Evolutionary conservation across 2,797 vertebrate genomes (phyloP).

Genomic region (Rhadinocentrus ornatus): DNA sequence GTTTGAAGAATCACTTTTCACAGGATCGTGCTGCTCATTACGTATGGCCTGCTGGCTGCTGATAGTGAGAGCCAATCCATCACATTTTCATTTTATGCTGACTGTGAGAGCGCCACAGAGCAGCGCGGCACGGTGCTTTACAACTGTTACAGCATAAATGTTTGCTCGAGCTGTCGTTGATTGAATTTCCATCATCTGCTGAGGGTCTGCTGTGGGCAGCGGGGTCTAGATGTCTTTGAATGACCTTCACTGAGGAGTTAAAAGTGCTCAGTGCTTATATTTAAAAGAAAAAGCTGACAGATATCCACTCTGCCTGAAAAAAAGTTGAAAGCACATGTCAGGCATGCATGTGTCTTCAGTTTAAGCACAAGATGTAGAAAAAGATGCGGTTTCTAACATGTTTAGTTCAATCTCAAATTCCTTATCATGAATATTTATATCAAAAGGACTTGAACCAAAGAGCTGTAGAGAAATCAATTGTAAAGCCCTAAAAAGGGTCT

Average conservation of each 20-base stretch:
- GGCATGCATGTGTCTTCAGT: conserved; percentile 3
- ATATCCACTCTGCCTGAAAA: background rate
- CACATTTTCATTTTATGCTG: conserved; percentile 54
- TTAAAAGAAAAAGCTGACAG: background rate
- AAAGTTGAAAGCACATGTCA: background rate
- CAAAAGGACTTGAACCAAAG: background rate
- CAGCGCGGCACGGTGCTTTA: conserved; percentile 12
- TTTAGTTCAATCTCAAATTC: background rate
- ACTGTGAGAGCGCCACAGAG: conserved; percentile 17
- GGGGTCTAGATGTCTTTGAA: conserved; percentile 26
- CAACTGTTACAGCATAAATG: conserved; percentile 55
- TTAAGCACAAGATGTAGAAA: background rate
- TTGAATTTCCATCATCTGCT: conserved; percentile 60
- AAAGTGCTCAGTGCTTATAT: conserved; percentile 5
- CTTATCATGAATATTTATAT: background rate
- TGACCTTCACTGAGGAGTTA: conserved; percentile 26
- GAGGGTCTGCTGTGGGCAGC: conserved; percentile 48
- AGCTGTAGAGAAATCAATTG: background rate
- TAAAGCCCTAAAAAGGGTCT: too few species aligned
- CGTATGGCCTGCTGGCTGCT: conserved; percentile 47
- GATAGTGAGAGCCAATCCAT: conserved; percentile 53
- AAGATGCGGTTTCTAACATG: background rate
- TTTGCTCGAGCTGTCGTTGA: conserved; percentile 49
- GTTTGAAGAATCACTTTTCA: conserved; percentile 50
- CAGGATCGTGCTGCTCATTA: conserved; percentile 51